Percentiles rank a stretch among this genome's conserved stretches.
Conservation (phyloP, 2,888 invertebrate genomes). For the Trisateles emortualis region DNA sequence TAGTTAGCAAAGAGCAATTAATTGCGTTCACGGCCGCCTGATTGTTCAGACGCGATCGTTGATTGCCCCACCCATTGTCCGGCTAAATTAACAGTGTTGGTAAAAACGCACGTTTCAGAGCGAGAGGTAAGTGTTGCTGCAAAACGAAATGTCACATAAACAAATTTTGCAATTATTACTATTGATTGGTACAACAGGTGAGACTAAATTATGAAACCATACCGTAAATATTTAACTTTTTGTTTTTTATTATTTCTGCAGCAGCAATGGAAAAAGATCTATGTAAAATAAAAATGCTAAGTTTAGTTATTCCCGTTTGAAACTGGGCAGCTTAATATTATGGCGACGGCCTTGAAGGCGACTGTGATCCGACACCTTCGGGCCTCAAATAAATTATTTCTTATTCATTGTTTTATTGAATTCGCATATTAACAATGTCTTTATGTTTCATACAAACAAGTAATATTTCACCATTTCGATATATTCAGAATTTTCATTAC, state of each 20-base stretch:
- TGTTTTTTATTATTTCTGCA: background rate
- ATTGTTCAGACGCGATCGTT: slow-evolving; percentile 71
- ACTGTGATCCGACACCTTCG: slow-evolving; percentile 43
- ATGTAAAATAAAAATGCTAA: slow-evolving; percentile 15
- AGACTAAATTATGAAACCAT: background rate
- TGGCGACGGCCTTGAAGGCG: slow-evolving; percentile 55
- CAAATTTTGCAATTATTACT: slow-evolving; percentile 4
- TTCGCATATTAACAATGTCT: slow-evolving; percentile 35
- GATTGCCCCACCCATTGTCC: slow-evolving; percentile 72
- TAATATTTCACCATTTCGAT: slow-evolving; percentile 24
- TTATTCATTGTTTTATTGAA: slow-evolving; percentile 56
- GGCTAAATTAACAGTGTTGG: slow-evolving; percentile 70
- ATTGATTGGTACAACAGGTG: background rate
- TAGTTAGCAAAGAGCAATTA: slow-evolving; percentile 74
- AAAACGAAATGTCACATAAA: slow-evolving; percentile 19
- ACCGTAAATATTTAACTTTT: background rate
- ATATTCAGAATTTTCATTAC: slow-evolving; percentile 11
- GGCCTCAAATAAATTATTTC: slow-evolving; percentile 50
- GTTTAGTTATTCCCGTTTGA: slow-evolving; percentile 25
- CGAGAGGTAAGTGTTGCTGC: slow-evolving; percentile 33
- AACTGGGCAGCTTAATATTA: slow-evolving; percentile 22
- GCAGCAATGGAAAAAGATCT: background rate
- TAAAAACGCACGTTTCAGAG: slow-evolving; percentile 58
- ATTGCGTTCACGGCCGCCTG: slow-evolving; percentile 66
- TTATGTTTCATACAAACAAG: slow-evolving; percentile 28